Evolutionary conservation across 2,113 vertebrate genomes (phyloP), one percentile per base, ranked within the genome.

Genomic region (Centropristis striata): DNA sequence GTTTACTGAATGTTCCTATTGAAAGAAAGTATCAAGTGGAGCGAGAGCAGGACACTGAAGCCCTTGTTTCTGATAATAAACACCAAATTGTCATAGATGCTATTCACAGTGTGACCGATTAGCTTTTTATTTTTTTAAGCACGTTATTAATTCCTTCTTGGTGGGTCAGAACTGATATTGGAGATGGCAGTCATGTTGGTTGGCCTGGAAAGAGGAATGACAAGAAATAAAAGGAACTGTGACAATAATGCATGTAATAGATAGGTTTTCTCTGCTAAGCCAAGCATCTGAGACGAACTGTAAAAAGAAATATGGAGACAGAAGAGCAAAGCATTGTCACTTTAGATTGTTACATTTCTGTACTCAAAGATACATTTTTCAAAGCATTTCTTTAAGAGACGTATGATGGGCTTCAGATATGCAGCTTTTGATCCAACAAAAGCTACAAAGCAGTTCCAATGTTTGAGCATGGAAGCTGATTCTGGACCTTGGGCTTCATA

Each of bases 11-110:
- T 36, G 25, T 47, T 32, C 27, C 6, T 32, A 64, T 16, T 64
- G 23, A 32, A 55, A 74, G 42, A 55, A 39, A 53, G 28, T 66
- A 15, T 49, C 0, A 57, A 80, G 4, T 27, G 16, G 7, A 81
- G 64, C 14, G 14, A 32, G 15, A 73, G 8, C 4, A 15, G 16
- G 25, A 66, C 32, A 44, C 23, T 37, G 8, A 15, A 10, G 37
- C 9, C 13, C 13, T 68, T 36, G 20, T 49, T 50, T 69, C 25
- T 20, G 3, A 53, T 20, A 42, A 64, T 20, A 11, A 21, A 54
- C 20, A 47, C 13, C 16, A 58, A 27, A 20, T 36, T 2, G 2
- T 60, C 37, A 39, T 12, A 23, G 28, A 39, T 16, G 2, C 21
- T 23, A 27, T 36, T 50, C 32, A 21, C 27, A 23, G 8, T 37